A percentile compares a stretch with the other conserved stretches of the same genome.
Evolutionary conservation across 2,888 invertebrate species (phyloP).

Genomic region (Achlya flavicornis): DNA sequence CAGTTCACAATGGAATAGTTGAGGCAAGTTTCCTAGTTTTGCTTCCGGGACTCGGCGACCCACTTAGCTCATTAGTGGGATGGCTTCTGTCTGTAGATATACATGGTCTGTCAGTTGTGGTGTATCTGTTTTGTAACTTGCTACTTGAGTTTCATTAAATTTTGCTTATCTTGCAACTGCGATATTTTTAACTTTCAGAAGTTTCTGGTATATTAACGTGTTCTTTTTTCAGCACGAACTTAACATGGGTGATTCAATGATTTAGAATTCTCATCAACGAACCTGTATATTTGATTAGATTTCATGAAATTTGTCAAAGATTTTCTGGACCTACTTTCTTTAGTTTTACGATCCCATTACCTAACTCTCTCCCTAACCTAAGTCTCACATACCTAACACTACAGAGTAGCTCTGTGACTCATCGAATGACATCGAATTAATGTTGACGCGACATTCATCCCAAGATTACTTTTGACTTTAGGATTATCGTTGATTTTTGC

Average conservation of each 20-base stretch:
- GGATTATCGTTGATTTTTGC: not conserved
- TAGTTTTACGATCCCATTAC: too few relatives aligned
- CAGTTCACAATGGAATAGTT: constrained; percentile 17
- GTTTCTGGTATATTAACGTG: not conserved
- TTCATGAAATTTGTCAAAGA: too few relatives aligned
- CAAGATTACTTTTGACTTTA: not conserved
- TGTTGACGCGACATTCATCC: not conserved
- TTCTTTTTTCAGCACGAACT: too few relatives aligned
- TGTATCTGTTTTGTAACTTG: constrained; percentile 8
- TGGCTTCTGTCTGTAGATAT: constrained; percentile 14
- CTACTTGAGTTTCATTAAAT: constrained; percentile 7
- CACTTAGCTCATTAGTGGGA: constrained; percentile 39
- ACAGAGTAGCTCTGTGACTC: not conserved
- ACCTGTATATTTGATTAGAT: too few relatives aligned
- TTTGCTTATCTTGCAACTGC: not conserved
- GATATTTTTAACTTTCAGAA: not conserved
- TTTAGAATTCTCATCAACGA: too few relatives aligned
- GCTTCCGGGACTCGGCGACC: constrained; percentile 41
- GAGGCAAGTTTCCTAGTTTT: not conserved
- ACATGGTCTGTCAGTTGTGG: not conserved
- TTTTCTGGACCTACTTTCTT: too few relatives aligned
- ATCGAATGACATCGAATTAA: not conserved
- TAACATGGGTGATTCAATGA: too few relatives aligned
- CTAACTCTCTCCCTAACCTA: too few relatives aligned
- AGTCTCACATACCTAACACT: too few relatives aligned